phyloP scores from a whole-genome alignment of 2,888 invertebrate species.

The Enchytraeus crypticus region DNA sequence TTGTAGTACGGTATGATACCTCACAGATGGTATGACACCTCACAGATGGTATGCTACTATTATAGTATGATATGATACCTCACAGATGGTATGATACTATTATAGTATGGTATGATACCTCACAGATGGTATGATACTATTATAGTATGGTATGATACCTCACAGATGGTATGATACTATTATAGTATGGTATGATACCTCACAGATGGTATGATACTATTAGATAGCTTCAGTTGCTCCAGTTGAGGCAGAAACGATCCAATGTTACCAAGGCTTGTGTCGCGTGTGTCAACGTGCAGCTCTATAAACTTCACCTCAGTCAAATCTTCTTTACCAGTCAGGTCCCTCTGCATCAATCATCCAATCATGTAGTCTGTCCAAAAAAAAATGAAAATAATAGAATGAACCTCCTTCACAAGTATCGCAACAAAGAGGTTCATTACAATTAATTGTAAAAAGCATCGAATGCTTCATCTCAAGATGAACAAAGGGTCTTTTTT shows the following conservation, averaged over 20 bases:
- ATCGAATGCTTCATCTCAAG: too few relatives aligned
- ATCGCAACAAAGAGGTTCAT: not conserved
- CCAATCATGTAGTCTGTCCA: conserved; percentile 9
- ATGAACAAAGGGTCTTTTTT: too few relatives aligned
- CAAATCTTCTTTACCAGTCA: conserved; percentile 46
- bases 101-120: too few relatives aligned
- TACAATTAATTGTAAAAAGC: not conserved
- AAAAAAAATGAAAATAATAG: not conserved
- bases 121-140: too few relatives aligned
- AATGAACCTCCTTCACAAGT: not conserved
- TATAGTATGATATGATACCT: too few relatives aligned
- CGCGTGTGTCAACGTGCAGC: conserved; percentile 46
- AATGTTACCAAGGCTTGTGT: conserved; percentile 48
- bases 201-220: conserved; percentile 42
- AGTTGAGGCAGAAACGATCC: conserved; percentile 45
- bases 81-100: too few relatives aligned
- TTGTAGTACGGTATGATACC: too few relatives aligned
- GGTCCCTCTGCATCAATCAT: conserved; percentile 41
- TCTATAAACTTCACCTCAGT: conserved; percentile 43
- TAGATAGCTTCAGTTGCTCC: conserved; percentile 43
- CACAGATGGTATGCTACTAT: too few relatives aligned
- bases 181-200: conserved; percentile 40
- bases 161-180: too few relatives aligned
- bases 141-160: too few relatives aligned
- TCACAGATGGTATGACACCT: too few relatives aligned